Evolutionary conservation across 2,888 invertebrate genomes (phyloP).

Genomic region (Buathra laborator): DNA sequence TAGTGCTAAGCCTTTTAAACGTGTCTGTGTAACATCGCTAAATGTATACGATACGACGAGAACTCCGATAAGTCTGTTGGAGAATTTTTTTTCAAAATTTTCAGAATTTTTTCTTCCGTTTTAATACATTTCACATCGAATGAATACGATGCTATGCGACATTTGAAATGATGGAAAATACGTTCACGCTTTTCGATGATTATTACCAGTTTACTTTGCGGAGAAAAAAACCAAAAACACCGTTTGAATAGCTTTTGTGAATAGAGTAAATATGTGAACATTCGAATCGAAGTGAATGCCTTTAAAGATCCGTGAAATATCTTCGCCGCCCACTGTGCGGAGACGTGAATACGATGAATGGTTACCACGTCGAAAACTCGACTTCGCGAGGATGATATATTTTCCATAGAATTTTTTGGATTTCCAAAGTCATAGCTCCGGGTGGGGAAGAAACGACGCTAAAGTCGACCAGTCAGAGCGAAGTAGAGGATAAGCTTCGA

Average conservation of each 20-base stretch:
- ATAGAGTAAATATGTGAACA: neutral
- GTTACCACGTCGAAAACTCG: neutral
- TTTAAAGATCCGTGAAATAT: neutral
- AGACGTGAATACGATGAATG: neutral
- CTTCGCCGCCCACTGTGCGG: neutral
- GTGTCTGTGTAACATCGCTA: neutral
- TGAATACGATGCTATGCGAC: neutral
- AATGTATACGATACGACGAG: neutral
- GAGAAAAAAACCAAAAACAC: neutral
- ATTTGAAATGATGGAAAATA: neutral
- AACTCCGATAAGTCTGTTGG: neutral
- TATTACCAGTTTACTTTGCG: neutral
- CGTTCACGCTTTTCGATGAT: neutral
- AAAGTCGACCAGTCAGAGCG: constrained; percentile 30
- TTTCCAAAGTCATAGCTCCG: constrained; percentile 5
- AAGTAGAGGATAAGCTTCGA: constrained; percentile 41
- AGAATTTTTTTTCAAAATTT: neutral
- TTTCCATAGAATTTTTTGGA: constrained; percentile 12
- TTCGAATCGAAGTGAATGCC: neutral
- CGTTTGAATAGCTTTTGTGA: neutral
- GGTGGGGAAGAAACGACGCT: constrained; percentile 5
- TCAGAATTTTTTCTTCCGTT: neutral
- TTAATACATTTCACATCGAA: neutral
- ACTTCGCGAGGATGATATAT: constrained; percentile 7
- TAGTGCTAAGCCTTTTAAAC: neutral